A percentile compares a stretch with the other conserved stretches of the same genome.
phyloP scores from a whole-genome alignment of 2,797 vertebrate genomes.

The Varecia variegata region DNA sequence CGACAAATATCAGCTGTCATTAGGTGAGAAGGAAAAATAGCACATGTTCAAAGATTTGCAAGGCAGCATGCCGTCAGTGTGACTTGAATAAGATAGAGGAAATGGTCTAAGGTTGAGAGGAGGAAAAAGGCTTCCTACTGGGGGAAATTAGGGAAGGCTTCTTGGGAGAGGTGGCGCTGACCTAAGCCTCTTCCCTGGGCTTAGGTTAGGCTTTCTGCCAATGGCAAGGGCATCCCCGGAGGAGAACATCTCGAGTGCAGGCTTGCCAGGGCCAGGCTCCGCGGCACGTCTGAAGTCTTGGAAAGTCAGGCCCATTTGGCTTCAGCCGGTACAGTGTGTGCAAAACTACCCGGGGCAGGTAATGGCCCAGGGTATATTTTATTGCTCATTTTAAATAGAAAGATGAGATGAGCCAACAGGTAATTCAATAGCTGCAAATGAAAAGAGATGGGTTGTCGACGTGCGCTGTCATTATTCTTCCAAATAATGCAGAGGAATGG shows the following conservation, averaged over 20 bases:
- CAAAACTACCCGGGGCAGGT: conserved; percentile 29
- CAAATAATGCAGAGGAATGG: conserved; percentile 53
- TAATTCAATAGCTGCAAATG: conserved; percentile 65
- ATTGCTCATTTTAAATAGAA: conserved; percentile 70
- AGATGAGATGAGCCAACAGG: conserved; percentile 66
- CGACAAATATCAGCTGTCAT: neutral
- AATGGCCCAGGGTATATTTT: conserved; percentile 52
- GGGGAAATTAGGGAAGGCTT: conserved; percentile 1
- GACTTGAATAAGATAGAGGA: neutral
- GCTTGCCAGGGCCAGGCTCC: neutral
- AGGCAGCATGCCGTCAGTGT: neutral
- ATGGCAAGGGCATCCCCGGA: neutral
- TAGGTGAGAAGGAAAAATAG: neutral
- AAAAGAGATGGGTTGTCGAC: conserved; percentile 13
- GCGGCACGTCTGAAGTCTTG: accelerated
- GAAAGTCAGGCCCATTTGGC: neutral
- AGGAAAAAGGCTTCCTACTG: neutral
- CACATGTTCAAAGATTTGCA: neutral
- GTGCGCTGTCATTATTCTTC: conserved; percentile 46
- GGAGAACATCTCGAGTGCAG: neutral
- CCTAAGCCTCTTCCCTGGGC: neutral
- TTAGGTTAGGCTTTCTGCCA: neutral
- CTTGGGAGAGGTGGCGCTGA: neutral
- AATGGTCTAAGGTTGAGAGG: neutral
- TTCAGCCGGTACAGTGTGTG: neutral